A percentile compares a stretch with the other conserved stretches of the same genome.
Evolutionary conservation across 2,797 vertebrate genomes (phyloP).

Genomic region (Hydrophis major): DNA sequence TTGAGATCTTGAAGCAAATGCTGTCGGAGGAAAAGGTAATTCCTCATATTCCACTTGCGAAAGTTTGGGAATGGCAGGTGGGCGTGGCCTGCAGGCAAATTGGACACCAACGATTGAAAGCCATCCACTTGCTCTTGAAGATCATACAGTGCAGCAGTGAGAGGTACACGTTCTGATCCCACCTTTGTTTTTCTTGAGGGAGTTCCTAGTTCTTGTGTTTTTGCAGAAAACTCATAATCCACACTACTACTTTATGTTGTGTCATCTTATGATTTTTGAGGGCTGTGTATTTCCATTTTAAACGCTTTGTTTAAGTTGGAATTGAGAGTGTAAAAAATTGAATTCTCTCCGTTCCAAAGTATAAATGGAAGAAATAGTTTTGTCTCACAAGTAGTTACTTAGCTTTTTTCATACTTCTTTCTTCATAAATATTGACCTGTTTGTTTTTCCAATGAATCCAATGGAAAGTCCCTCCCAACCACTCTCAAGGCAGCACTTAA

Average conservation of each 20-base stretch:
- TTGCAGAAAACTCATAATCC: background rate
- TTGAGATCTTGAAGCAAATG: conserved; percentile 97
- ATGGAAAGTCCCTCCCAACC: background rate
- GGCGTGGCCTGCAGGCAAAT: conserved; percentile 94
- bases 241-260: no score
- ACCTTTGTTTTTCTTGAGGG: background rate
- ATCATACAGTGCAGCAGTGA: conserved; percentile 82
- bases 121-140: conserved; percentile 89
- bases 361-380: background rate
- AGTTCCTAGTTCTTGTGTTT: no score
- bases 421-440: background rate
- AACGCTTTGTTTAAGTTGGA: background rate
- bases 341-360: background rate
- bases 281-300: background rate
- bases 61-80: conserved; percentile 97
- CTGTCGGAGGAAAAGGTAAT: conserved; percentile 85
- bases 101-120: conserved; percentile 90
- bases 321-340: background rate
- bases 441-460: background rate
- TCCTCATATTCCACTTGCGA: conserved; percentile 82
- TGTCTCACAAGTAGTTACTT: background rate
- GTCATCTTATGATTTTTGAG: no score
- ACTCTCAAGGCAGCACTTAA: background rate
- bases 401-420: background rate
- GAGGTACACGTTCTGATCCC: conserved; percentile 71